phyloP scores from a whole-genome alignment of 2,888 invertebrate species.

The Thera britannica region DNA sequence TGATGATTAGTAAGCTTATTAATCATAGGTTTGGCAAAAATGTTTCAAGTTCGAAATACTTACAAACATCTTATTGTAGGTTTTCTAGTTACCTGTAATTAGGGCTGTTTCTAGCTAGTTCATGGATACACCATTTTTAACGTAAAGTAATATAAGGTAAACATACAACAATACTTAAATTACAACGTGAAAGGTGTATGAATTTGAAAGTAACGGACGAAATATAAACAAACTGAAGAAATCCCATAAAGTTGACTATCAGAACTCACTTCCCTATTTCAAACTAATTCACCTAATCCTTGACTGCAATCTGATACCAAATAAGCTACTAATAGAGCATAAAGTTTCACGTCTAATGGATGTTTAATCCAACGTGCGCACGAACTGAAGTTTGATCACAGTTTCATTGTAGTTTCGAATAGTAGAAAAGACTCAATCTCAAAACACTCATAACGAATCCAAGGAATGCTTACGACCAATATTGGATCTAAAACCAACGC shows the following conservation, averaged over 20 bases:
- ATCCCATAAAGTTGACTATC: constrained; percentile 29
- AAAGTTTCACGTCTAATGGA: constrained; percentile 44
- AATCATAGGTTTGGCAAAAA: constrained; percentile 2
- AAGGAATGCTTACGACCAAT: constrained; percentile 7
- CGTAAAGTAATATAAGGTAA: background rate
- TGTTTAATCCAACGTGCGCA: constrained; percentile 51
- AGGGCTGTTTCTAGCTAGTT: background rate
- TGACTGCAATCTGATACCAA: constrained; percentile 40
- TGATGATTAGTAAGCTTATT: constrained; percentile 14
- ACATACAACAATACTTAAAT: background rate
- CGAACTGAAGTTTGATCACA: constrained; percentile 41
- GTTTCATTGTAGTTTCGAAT: background rate
- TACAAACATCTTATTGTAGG: too few relatives aligned
- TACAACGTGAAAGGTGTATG: background rate
- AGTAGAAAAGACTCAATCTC: constrained; percentile 5
- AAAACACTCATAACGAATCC: background rate
- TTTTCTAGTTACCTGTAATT: too few relatives aligned
- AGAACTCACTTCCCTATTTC: constrained; percentile 34
- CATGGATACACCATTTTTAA: background rate
- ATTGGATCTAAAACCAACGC: constrained; percentile 9
- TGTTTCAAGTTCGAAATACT: background rate
- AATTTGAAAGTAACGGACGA: constrained; percentile 3
- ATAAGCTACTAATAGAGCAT: constrained; percentile 39
- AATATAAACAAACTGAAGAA: constrained; percentile 20
- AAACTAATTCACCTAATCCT: constrained; percentile 29